Conservation (phyloP, 2,797 vertebrate genomes). For the Ciconia nigra region DNA sequence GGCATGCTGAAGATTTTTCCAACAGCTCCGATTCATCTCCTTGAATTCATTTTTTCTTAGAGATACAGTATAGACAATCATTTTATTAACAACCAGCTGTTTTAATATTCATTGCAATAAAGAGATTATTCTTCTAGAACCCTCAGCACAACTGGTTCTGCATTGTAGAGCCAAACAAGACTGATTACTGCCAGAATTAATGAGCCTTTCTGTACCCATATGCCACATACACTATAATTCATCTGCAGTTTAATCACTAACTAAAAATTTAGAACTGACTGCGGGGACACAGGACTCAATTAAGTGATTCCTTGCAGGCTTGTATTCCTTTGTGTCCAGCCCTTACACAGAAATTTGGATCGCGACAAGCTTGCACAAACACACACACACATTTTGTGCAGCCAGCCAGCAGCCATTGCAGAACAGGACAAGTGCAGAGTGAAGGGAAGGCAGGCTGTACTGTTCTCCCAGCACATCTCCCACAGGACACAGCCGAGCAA, state of each 20-base stretch:
- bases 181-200: conserved; percentile 44
- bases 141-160: neutral
- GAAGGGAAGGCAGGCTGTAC: neutral
- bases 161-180: neutral
- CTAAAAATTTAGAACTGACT: neutral
- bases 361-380: neutral
- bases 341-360: neutral
- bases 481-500: neutral
- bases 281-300: neutral
- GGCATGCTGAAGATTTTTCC: conserved; percentile 44
- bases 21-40: conserved; percentile 35
- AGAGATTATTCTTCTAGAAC: conserved; percentile 30
- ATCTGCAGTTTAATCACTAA: conserved; percentile 11
- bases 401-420: neutral
- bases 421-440: neutral
- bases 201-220: neutral
- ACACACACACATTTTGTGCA: neutral
- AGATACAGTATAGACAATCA: neutral
- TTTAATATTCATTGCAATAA: conserved; percentile 23
- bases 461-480: neutral
- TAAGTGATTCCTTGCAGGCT: neutral
- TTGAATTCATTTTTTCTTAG: conserved; percentile 29
- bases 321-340: neutral
- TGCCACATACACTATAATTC: neutral
- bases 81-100: conserved; percentile 34